Evolutionary conservation across 64 coral and sea anemone species (phyloP).

Genomic region (Stichodactyla mertensii): DNA sequence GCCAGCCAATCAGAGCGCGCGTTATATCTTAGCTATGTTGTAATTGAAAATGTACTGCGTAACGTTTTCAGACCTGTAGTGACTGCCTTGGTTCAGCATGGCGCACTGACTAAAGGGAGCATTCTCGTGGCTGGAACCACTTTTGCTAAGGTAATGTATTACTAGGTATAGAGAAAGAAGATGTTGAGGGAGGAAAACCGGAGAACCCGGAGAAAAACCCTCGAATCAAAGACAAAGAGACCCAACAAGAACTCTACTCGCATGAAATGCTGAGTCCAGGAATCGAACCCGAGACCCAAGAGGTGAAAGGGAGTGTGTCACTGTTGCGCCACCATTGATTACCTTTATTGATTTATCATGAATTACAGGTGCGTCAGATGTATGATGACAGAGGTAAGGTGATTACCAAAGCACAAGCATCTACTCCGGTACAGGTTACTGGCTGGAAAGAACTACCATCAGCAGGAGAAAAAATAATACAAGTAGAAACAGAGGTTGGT

Average conservation of each 20-base stretch:
- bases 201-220: too few relatives aligned
- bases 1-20: too few relatives aligned
- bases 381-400: conserved; percentile 53
- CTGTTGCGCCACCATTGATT: too few relatives aligned
- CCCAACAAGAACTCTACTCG: too few relatives aligned
- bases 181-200: too few relatives aligned
- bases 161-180: too few relatives aligned
- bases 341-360: neutral
- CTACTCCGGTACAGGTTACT: conserved; percentile 69
- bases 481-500: conserved; percentile 82
- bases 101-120: conserved; percentile 63
- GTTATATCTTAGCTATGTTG: too few relatives aligned
- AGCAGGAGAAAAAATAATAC: conserved; percentile 70
- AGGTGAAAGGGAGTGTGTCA: too few relatives aligned
- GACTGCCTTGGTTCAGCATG: conserved; percentile 75
- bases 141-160: conserved; percentile 65
- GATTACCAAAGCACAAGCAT: conserved; percentile 53
- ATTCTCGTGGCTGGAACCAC: conserved; percentile 73
- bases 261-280: too few relatives aligned
- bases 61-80: conserved; percentile 85
- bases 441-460: conserved; percentile 83
- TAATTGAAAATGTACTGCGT: too few relatives aligned
- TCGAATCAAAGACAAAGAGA: too few relatives aligned
- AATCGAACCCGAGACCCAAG: too few relatives aligned
- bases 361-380: conserved; percentile 80